Evolutionary conservation across 2,888 invertebrate species (phyloP).

Genomic region (Epirrita christyi): DNA sequence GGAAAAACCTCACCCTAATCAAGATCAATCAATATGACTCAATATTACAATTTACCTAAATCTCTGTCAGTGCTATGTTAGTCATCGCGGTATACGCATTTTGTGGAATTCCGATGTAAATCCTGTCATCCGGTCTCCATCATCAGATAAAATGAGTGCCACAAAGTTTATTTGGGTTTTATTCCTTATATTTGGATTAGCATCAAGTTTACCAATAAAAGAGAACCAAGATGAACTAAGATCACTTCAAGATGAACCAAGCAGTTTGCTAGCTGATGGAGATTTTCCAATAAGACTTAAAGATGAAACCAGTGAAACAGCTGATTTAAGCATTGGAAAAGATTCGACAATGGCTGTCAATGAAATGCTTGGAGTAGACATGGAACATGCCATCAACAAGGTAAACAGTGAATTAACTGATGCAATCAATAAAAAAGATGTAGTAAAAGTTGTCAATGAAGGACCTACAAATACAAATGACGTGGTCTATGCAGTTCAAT

Average conservation of each 20-base stretch:
- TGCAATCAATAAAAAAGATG: neutral
- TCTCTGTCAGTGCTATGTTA: conserved; percentile 15
- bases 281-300: neutral
- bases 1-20: neutral
- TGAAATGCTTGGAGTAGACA: neutral
- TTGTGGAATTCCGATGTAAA: conserved; percentile 10
- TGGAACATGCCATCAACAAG: neutral
- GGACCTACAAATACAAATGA: neutral
- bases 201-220: conserved; percentile 6
- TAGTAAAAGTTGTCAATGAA: conserved; percentile 2
- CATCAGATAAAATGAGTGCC: conserved; percentile 2
- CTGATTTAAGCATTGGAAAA: neutral
- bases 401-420: neutral
- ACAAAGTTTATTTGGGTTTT: conserved; percentile 1
- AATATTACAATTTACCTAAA: neutral
- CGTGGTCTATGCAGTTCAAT: neutral
- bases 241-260: neutral
- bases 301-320: neutral
- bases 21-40: neutral
- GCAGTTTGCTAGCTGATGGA: neutral
- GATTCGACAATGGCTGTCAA: neutral
- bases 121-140: neutral
- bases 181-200: neutral
- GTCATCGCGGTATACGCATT: conserved; percentile 15
- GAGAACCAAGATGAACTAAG: neutral